These are phyloP conservation scores for Scomber colias DNA, from an alignment of 2,113 vertebrate species.

Conservation along the genomic window DNA sequence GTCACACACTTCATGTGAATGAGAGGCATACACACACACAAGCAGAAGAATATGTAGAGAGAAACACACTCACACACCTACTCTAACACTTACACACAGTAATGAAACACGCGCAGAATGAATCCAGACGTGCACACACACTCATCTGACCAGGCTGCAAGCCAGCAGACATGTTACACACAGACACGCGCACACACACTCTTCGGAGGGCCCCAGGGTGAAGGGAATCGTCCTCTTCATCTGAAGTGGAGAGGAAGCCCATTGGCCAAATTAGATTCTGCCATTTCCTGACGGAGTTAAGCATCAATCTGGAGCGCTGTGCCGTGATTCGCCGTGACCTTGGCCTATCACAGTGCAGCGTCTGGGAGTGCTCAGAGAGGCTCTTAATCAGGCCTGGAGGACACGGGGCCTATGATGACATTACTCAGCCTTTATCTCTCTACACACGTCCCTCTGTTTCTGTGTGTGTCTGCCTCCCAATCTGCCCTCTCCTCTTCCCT, in stretches of 20 bases:
- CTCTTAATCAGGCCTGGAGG: slow-evolving; percentile 77
- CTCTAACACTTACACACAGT: slow-evolving; percentile 2
- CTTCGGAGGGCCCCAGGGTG: slow-evolving; percentile 36
- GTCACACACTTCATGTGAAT: slow-evolving; percentile 7
- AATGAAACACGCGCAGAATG: slow-evolving; percentile 24
- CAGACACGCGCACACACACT: slow-evolving; percentile 20
- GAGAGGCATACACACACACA: background rate
- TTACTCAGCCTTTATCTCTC: slow-evolving; percentile 77
- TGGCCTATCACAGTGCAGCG: slow-evolving; percentile 73
- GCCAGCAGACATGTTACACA: slow-evolving; percentile 36
- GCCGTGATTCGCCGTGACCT: slow-evolving; percentile 74
- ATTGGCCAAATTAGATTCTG: slow-evolving; percentile 77
- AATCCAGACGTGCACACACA: slow-evolving; percentile 28
- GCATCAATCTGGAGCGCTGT: slow-evolving; percentile 73
- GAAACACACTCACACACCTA: slow-evolving; percentile 3
- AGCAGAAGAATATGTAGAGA: background rate
- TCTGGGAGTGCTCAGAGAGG: slow-evolving; percentile 66
- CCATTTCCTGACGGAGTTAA: slow-evolving; percentile 73
- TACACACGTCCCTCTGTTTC: slow-evolving; percentile 54
- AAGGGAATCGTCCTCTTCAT: slow-evolving; percentile 72
- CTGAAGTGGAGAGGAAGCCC: slow-evolving; percentile 73
- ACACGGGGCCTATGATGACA: slow-evolving; percentile 64
- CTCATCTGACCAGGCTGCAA: slow-evolving; percentile 17
- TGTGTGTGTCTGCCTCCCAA: slow-evolving; percentile 23
- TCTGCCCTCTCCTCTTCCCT: slow-evolving; percentile 27